phyloP scores from a whole-genome alignment of 2,797 vertebrate genomes.

The Serranus cabrilla region DNA sequence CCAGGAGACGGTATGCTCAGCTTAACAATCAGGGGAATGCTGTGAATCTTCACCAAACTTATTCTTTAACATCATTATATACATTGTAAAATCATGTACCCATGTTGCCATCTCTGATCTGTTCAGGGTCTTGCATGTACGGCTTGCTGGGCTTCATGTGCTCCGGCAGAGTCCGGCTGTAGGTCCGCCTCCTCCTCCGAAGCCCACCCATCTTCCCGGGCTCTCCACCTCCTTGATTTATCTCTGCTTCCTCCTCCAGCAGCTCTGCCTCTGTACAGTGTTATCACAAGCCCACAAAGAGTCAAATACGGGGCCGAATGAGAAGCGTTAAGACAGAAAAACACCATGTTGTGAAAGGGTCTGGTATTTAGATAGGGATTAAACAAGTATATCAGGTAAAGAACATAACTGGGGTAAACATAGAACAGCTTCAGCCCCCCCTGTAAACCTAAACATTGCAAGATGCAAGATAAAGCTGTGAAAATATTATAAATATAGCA shows the following conservation, averaged over 20 bases:
- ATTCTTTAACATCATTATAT: background rate
- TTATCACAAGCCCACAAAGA: background rate
- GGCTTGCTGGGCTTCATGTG: conserved; percentile 86
- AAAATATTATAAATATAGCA: no score
- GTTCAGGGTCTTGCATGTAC: conserved; percentile 80
- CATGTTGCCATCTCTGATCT: conserved; percentile 67
- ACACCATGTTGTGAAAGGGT: background rate
- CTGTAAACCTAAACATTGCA: background rate
- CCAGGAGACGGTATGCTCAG: no score
- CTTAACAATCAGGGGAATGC: no score
- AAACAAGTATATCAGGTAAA: background rate
- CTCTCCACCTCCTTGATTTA: conserved; percentile 89
- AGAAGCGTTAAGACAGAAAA: background rate
- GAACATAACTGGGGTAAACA: background rate
- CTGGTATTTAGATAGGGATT: background rate
- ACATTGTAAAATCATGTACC: conserved; percentile 58
- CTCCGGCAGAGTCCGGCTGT: conserved; percentile 87
- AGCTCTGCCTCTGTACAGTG: conserved; percentile 89
- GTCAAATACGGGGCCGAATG: background rate
- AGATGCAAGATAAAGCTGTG: no score
- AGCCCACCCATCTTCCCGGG: conserved; percentile 86
- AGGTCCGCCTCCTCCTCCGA: conserved; percentile 89
- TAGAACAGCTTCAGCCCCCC: no score
- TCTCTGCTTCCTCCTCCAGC: conserved; percentile 90
- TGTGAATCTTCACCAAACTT: background rate